phyloP scores from a whole-genome alignment of 1,140 invertebrate genomes.

The Habropoda laboriosa region DNA sequence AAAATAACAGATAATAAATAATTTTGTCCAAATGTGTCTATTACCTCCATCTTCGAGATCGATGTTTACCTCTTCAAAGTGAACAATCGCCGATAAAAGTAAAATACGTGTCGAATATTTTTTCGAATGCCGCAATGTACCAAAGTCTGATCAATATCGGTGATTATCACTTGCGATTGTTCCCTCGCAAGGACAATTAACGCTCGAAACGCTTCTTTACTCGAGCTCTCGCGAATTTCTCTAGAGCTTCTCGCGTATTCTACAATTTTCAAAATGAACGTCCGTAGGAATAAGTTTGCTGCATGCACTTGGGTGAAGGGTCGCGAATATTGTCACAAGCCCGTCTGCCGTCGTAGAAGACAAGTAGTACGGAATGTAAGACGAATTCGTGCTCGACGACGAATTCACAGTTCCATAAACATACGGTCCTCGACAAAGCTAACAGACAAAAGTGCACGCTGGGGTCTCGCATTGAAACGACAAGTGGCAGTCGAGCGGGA shows the following conservation, averaged over 20 bases:
- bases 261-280: neutral
- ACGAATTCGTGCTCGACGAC: constrained; percentile 42
- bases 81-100: no score
- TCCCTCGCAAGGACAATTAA: no score
- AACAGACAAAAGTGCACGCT: constrained; percentile 34
- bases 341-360: constrained; percentile 28
- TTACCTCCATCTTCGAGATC: no score
- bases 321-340: constrained; percentile 11
- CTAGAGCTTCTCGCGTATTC: neutral
- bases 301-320: neutral
- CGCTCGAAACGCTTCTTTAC: no score
- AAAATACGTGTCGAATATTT: no score
- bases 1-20: no score
- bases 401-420: constrained; percentile 53
- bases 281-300: neutral
- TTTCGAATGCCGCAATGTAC: no score
- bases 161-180: no score
- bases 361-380: constrained; percentile 18
- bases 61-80: no score
- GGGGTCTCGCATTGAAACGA: constrained; percentile 11
- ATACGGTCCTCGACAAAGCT: constrained; percentile 9
- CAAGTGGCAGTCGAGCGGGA: neutral
- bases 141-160: no score
- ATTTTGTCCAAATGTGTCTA: no score
- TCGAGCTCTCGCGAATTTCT: no score